A percentile compares a stretch with the other conserved stretches of the same genome.
Evolutionary conservation across 1,140 invertebrate species (phyloP).

Genomic region (Drosophila leontia): DNA sequence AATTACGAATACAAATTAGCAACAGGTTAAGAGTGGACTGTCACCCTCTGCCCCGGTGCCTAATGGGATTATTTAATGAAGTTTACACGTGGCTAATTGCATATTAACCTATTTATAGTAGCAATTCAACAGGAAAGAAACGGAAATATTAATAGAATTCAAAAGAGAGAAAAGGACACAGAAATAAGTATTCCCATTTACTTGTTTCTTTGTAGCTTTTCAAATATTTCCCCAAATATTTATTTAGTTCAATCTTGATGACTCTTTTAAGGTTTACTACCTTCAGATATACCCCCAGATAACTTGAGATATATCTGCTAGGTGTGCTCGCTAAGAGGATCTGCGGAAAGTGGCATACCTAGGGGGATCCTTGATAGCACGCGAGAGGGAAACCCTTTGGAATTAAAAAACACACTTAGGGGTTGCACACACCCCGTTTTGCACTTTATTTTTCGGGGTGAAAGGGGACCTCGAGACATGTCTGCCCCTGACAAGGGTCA

Average conservation of each 20-base stretch:
- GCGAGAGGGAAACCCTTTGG: constrained; percentile 5
- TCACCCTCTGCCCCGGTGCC: no score
- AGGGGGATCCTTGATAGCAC: constrained; percentile 20
- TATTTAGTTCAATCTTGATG: constrained; percentile 4
- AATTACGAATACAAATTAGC: not conserved
- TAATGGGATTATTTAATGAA: not conserved
- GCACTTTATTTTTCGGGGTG: not conserved
- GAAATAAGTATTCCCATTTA: not conserved
- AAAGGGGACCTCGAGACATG: constrained; percentile 6
- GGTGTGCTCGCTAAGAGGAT: constrained; percentile 16
- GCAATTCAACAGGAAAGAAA: not conserved
- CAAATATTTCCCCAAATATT: not conserved
- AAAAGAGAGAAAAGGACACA: not conserved
- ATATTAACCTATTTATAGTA: not conserved
- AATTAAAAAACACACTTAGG: not conserved
- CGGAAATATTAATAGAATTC: not conserved
- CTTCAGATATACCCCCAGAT: not conserved
- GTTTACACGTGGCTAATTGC: not conserved
- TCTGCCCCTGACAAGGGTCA: constrained; percentile 52
- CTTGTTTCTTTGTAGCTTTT: no score
- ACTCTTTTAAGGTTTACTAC: not conserved
- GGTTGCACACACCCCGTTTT: constrained; percentile 22
- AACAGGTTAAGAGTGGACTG: not conserved
- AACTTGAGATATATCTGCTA: not conserved
- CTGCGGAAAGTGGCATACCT: not conserved